Conservation (phyloP, 2,888 invertebrate species). For the Palloptera scutellata region DNA sequence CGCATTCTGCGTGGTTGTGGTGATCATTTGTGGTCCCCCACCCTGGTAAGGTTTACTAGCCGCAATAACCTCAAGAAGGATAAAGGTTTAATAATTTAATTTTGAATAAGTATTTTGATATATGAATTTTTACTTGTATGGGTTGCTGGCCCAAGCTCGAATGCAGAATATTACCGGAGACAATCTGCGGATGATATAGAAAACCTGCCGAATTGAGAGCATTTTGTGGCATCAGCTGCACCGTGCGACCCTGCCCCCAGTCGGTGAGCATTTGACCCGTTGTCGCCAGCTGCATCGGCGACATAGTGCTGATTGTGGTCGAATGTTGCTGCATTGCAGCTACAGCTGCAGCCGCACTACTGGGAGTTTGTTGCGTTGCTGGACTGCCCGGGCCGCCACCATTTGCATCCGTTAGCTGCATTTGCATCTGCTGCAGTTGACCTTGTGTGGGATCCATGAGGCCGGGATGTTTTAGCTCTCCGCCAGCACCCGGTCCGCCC, state of each 20-base stretch:
- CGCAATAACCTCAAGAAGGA: constrained; percentile 67
- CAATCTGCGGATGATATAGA: constrained; percentile 80
- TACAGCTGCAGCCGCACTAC: constrained; percentile 46
- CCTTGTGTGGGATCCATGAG: constrained; percentile 65
- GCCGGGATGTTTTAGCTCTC: constrained; percentile 58
- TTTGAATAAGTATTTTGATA: too few species aligned
- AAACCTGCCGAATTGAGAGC: constrained; percentile 74
- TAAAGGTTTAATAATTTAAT: too few species aligned
- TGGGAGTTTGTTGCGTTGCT: constrained; percentile 63
- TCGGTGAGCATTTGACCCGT: constrained; percentile 69
- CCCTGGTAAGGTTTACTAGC: constrained; percentile 86
- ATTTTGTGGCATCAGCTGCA: constrained; percentile 79
- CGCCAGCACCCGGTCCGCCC: constrained; percentile 42
- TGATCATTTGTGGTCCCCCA: constrained; percentile 84
- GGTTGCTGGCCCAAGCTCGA: constrained; percentile 61
- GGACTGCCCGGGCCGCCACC: constrained; percentile 64
- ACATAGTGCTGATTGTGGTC: constrained; percentile 78
- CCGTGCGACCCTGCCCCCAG: constrained; percentile 78
- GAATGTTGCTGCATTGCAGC: constrained; percentile 65
- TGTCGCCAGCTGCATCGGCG: constrained; percentile 75
- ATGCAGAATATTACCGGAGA: constrained; percentile 81
- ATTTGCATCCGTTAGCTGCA: constrained; percentile 53
- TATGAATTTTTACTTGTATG: constrained; percentile 69
- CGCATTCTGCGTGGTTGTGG: constrained; percentile 71
- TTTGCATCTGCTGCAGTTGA: constrained; percentile 65